A percentile compares a stretch with the other conserved stretches of the same genome.
These are phyloP conservation scores for Atherinomorus stipes DNA, from an alignment of 2,113 vertebrate species.

Conservation along the genomic window DNA sequence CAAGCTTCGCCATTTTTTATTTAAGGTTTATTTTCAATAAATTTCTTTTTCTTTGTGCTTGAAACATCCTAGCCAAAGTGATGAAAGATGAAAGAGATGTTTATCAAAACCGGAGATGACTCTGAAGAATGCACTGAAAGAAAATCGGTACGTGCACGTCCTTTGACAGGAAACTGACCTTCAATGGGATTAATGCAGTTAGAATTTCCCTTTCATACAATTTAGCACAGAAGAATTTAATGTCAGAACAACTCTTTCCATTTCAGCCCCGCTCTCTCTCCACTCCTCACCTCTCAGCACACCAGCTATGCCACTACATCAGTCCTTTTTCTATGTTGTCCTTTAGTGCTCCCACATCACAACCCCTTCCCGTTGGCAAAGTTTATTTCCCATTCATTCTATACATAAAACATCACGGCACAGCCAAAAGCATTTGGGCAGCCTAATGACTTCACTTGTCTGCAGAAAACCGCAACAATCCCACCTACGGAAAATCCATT, in stretches of 20 bases:
- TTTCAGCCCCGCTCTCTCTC: neutral
- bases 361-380: neutral
- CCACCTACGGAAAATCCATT: constrained; percentile 4
- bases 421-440: neutral
- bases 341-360: constrained; percentile 2
- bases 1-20: too few species aligned
- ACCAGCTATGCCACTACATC: neutral
- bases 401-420: neutral
- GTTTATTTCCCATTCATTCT: constrained; percentile 6
- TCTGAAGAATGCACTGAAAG: neutral
- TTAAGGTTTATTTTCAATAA: too few species aligned
- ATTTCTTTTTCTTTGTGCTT: too few species aligned
- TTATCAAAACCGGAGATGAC: neutral
- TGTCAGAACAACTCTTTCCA: neutral
- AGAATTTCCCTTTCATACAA: constrained; percentile 14
- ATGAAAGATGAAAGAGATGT: neutral
- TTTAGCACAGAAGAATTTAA: constrained; percentile 5
- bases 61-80: neutral
- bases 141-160: neutral
- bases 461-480: neutral
- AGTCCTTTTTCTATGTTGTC: neutral
- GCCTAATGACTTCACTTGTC: neutral
- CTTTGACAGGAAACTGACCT: constrained; percentile 6
- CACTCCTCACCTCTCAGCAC: constrained; percentile 19
- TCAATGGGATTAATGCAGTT: neutral